Base-by-base conservation (phyloP, 2,113 vertebrate species). In the Chamaea fasciata region DNA sequence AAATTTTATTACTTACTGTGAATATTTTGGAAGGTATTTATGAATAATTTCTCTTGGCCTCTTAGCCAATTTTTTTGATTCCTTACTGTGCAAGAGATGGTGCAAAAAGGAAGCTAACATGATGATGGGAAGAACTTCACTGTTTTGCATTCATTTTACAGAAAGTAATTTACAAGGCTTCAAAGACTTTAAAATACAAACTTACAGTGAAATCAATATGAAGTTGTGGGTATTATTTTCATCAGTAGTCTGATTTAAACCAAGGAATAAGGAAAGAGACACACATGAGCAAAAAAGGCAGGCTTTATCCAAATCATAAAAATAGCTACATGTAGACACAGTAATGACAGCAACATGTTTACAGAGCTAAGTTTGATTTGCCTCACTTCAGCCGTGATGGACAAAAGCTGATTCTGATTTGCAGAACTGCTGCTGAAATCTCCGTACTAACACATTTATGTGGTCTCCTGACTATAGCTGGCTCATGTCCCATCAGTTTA, bases 331-430 rank as follows among this genome's bases (percentile, higher is more conserved):
- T 15, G 14, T 33, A 63, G 64, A 62, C 62, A 49, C 31, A 84
- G 71, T 65, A 90, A 83, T 44, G 28, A 69, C 67, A 90, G 68
- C 71, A 90, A 67, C 55, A 59, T 63, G 30, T 73, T 93, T 70
- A 67, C 44, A 87, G 80, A 70, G n/a, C 68, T 67, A 76, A 37
- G 26, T 65, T 67, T 70, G 42, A 81, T 86, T 86, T 92, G 59
- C 42, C 42, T 86, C 47, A 44, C 22, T 55, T 49, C 11, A 14
- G 15, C 39, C 5, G 2, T 52, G 73, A 67, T 4, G 41, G 56
- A 75, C 30, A 81, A 90, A 95, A 91, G 20, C 74, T 79, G 83
- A 37, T 89, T 92, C 52, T 83, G 92, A 92, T 95, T 89, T 90
- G 73, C 52, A 76, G n/a, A 77, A 42, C 50, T 69, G 46, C 75